Conservation (phyloP, 2,113 vertebrate genomes). For the Odocoileus virginianus region DNA sequence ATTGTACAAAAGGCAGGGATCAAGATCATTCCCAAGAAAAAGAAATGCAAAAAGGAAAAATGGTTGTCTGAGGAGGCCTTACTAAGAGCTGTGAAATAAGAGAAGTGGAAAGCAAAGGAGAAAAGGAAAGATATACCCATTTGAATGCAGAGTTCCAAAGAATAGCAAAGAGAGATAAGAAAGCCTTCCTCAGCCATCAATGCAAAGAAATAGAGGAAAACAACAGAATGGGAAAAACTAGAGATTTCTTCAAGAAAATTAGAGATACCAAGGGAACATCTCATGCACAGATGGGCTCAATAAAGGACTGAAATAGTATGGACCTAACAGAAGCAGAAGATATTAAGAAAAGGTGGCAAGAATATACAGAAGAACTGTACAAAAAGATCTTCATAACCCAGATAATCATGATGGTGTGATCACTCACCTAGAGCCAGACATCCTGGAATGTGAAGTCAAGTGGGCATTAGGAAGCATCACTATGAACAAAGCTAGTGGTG, state of each 20-base stretch:
- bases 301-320: neutral
- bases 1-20: neutral
- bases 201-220: neutral
- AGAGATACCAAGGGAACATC: neutral
- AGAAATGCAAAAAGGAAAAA: neutral
- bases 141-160: neutral
- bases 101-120: neutral
- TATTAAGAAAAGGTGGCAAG: neutral
- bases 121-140: neutral
- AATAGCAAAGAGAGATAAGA: neutral
- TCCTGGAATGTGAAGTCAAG: neutral
- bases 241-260: neutral
- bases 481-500: neutral
- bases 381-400: neutral
- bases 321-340: neutral
- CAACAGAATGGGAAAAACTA: neutral
- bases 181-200: neutral
- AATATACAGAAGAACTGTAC: neutral
- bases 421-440: neutral
- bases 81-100: neutral
- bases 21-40: neutral
- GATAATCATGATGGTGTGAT: neutral
- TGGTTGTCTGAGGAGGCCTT: neutral
- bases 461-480: neutral
- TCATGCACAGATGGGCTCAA: neutral